phyloP scores from a whole-genome alignment of 2,797 vertebrate species.

The Aeoliscus strigatus region DNA sequence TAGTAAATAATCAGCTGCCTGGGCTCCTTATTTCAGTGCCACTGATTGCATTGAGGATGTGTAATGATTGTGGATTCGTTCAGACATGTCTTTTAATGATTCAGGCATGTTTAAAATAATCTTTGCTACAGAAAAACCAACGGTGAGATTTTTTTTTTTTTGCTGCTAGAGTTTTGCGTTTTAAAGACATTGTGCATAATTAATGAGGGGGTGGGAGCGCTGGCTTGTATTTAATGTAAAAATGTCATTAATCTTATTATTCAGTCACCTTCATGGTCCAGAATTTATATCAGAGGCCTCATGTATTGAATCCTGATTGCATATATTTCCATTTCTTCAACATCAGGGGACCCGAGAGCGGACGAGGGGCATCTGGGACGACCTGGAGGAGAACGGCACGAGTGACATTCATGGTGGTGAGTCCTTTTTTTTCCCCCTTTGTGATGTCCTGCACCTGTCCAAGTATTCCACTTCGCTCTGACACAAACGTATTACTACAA shows the following conservation, averaged over 20 bases:
- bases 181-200: constrained; percentile 63
- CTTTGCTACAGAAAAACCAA: too few relatives aligned
- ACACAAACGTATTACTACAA: too few relatives aligned
- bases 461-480: neutral
- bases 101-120: constrained; percentile 36
- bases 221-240: constrained; percentile 75
- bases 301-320: constrained; percentile 71
- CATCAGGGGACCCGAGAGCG: constrained; percentile 54
- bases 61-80: constrained; percentile 54
- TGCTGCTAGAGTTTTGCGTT: constrained; percentile 30
- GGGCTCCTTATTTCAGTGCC: constrained; percentile 53
- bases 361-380: constrained; percentile 27
- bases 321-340: constrained; percentile 64
- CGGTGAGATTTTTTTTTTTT: too few relatives aligned
- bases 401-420: constrained; percentile 28
- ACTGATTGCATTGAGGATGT: constrained; percentile 54
- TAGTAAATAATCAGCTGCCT: constrained; percentile 48
- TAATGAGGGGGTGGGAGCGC: constrained; percentile 70
- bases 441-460: neutral
- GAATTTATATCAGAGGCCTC: constrained; percentile 69
- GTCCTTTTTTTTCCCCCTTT: constrained; percentile 16
- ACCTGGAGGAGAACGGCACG: constrained; percentile 28
- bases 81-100: constrained; percentile 30
- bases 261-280: constrained; percentile 69
- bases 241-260: constrained; percentile 77